These are phyloP conservation scores for Diplogasteroides magnus DNA, from an alignment of 1,140 invertebrate species.

Conservation along the genomic window DNA sequence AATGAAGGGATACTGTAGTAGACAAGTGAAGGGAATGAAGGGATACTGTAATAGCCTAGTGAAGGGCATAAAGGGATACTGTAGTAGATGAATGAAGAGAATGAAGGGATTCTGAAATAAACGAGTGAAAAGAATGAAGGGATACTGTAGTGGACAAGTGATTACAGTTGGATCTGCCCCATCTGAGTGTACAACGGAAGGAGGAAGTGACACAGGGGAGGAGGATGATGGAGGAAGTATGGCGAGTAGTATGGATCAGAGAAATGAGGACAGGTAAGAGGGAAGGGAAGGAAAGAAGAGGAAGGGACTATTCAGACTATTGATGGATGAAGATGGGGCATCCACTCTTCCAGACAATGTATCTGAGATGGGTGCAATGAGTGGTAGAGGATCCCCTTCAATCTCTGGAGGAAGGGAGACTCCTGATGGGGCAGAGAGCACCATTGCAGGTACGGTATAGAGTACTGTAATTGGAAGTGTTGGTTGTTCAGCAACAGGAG, in stretches of 20 bases:
- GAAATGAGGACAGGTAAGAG: conserved; percentile 40
- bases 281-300: conserved; percentile 21
- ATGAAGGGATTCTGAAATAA: no score
- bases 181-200: conserved; percentile 49
- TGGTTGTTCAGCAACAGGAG: neutral
- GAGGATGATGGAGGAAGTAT: conserved; percentile 17
- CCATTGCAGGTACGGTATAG: neutral
- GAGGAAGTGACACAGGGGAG: conserved; percentile 43
- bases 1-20: no score
- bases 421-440: conserved; percentile 61
- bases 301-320: conserved; percentile 41
- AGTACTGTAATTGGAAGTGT: no score
- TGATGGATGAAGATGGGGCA: conserved; percentile 76
- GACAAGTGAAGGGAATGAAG: no score
- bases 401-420: conserved; percentile 85
- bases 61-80: no score
- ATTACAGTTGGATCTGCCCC: conserved; percentile 32
- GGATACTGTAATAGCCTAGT: no score
- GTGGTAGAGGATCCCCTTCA: conserved; percentile 76
- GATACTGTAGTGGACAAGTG: no score
- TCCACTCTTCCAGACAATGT: conserved; percentile 61
- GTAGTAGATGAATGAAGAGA: no score
- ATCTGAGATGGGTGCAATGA: conserved; percentile 89
- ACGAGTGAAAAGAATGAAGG: no score
- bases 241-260: conserved; percentile 31